Base-by-base conservation (phyloP, 2,888 invertebrate genomes). In the Gisinianus flammeolus region DNA sequence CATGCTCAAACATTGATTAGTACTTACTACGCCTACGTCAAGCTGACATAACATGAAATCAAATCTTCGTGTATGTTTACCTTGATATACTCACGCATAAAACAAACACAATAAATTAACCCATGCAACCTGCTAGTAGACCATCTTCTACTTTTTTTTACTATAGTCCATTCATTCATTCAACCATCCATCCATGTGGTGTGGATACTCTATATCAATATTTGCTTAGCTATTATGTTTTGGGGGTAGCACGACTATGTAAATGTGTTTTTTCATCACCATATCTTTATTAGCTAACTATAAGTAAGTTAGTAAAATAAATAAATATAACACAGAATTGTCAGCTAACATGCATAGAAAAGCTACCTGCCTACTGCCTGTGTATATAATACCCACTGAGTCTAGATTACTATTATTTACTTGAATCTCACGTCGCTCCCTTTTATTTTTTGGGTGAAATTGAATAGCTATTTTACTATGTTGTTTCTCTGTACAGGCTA, bases 261-360 rank as follows among this genome's bases (percentile, higher is more conserved):
- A 19, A 58, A 58, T 24, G 22, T 58, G 22, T n/a, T 62, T 24
- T 26, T 62, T 62, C 28, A 62, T 62, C 62, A 62, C 62, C 16
- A 58, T 58, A 19, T 44, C 19, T 44, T 19, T 2, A 19, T 62
- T 62, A 26, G 28, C 12, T 62, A 26, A 16, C 62, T 62, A 12
- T 26, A n/a, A n/a, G n/a, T n/a, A n/a, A n/a, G n/a, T n/a, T n/a
- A n/a, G n/a, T 8, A 26, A 5, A 26, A 26, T 62, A 24, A 62
- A 26, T 62, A 62, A 62, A 62, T 62, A 12, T 62, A 62, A 62
- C 26, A 62, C 26, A 62, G 26, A 24, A 62, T 62, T 28, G 26
- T 62, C 12, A 62, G 2, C 8, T 58, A 58, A 58, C 24, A 22
- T 44, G 16, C 6, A 6, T 44, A 16, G 44, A 10, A 58, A n/a